Evolutionary conservation across 2,113 vertebrate genomes (phyloP).

Genomic region (Sceloporus tristichus): DNA sequence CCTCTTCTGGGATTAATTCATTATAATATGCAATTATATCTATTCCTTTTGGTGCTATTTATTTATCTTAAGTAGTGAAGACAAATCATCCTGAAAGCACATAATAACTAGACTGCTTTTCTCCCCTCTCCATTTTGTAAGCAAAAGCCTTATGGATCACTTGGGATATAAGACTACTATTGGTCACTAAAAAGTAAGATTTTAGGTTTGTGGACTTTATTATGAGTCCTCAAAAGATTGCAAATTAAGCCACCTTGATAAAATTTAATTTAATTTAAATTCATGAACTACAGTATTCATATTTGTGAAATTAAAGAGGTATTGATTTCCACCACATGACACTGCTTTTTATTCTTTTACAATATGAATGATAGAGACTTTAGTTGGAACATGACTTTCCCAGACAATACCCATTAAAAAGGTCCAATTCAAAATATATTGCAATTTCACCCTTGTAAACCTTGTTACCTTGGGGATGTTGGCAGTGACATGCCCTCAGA

Average conservation of each 20-base stretch:
- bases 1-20: slow-evolving; percentile 28
- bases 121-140: not conserved
- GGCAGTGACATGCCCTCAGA: slow-evolving; percentile 81
- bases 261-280: not conserved
- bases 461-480: slow-evolving; percentile 84
- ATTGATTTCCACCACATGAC: not conserved
- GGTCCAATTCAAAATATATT: slow-evolving; percentile 24
- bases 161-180: not conserved
- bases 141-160: slow-evolving; percentile 25
- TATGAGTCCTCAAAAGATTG: slow-evolving; percentile 29
- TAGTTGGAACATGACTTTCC: slow-evolving; percentile 13
- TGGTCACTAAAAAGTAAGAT: slow-evolving; percentile 1
- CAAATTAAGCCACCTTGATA: slow-evolving; percentile 18
- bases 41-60: slow-evolving; percentile 20
- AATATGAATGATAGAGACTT: not conserved
- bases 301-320: slow-evolving; percentile 30
- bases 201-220: slow-evolving; percentile 11
- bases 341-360: slow-evolving; percentile 15
- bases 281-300: not conserved
- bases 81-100: not conserved
- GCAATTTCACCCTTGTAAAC: slow-evolving; percentile 14
- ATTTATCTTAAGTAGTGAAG: slow-evolving; percentile 28
- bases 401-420: slow-evolving; percentile 5
- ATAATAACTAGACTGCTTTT: slow-evolving; percentile 1
- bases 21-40: slow-evolving; percentile 9